Evolutionary conservation across 2,113 vertebrate genomes (phyloP), one percentile per base, ranked within the genome.

Genomic region (Galeopterus variegatus): DNA sequence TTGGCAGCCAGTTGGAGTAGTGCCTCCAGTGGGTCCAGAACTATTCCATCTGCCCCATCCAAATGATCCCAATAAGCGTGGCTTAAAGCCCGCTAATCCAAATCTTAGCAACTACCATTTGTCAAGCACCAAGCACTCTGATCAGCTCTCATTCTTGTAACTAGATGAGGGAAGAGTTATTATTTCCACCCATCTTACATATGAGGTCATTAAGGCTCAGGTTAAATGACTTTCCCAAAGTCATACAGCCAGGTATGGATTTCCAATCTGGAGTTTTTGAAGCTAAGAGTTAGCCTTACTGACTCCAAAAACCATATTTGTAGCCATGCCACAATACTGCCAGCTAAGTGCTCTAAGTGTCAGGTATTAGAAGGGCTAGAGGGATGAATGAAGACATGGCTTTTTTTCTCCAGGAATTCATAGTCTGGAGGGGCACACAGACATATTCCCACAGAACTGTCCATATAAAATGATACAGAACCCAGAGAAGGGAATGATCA

Each of bases 41-140:
- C 52, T 73, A 17, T 77, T 70, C 48, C 54, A 48, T 31, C 41
- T n/a, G 13, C 31, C 31, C 9, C 65, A 31, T 3, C 23, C 48
- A 79, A 84, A 93, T 62, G 85, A 89, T 88, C 50, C 33, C 67
- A 81, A 62, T 41, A 85, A 94, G 41, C 10, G 77, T 41, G 80
- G 83, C 54, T 45, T 88, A 33, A 88, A 26, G 31, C 18, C 52
- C 48, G 13, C 26, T 77, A 75, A 72, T 72, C 60, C 5, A 6
- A 88, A 84, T 80, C 41, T 90, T 76, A 72, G 50, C 24, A 88
- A 19, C 26, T 88, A 65, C 60, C 72, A 84, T 52, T 94, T 77
- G 82, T 28, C 83, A 80, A 58, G 56, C 48, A 82, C 28, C 65
- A 75, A 84, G 90, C 54, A 65, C 24, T 52, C 73, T 45, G n/a